A percentile compares a stretch with the other conserved stretches of the same genome.
These are phyloP conservation scores for Seira ritae DNA, from an alignment of 2,888 invertebrate genomes.

Conservation along the genomic window DNA sequence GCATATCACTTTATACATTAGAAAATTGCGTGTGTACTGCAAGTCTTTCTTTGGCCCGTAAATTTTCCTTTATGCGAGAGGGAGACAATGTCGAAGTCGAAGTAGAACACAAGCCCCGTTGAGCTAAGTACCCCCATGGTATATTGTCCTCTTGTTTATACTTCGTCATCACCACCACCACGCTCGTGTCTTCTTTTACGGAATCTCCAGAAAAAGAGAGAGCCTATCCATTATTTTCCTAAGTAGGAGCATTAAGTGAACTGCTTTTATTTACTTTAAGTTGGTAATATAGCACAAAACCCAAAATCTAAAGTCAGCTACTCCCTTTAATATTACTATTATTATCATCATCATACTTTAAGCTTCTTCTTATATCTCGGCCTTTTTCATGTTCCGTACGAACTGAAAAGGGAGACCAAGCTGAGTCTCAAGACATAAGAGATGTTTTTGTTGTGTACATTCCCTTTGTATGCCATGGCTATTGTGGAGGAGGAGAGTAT, in stretches of 20 bases:
- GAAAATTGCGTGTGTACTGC: neutral
- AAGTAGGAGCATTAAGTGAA: constrained; percentile 62
- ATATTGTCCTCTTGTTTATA: neutral
- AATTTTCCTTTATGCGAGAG: neutral
- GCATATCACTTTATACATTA: neutral
- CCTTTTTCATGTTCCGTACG: constrained; percentile 51
- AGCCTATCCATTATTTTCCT: constrained; percentile 62
- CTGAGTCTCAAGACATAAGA: constrained; percentile 7
- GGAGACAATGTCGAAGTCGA: too few species aligned
- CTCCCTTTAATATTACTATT: neutral
- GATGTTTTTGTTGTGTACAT: constrained; percentile 3
- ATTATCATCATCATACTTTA: constrained; percentile 9
- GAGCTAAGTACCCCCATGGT: neutral
- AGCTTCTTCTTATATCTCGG: constrained; percentile 22
- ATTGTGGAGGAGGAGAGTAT: constrained; percentile 18
- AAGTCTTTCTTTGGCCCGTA: neutral
- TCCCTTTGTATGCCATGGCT: neutral
- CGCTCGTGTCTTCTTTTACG: neutral
- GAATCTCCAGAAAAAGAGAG: constrained; percentile 1
- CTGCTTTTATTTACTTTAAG: constrained; percentile 33
- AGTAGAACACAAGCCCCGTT: too few species aligned
- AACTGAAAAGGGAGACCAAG: neutral
- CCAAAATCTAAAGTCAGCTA: constrained; percentile 9
- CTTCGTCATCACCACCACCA: neutral
- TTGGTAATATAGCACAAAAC: neutral